These are phyloP conservation scores for Sinella curviseta DNA, from an alignment of 1,140 invertebrate genomes.

Conservation along the genomic window DNA sequence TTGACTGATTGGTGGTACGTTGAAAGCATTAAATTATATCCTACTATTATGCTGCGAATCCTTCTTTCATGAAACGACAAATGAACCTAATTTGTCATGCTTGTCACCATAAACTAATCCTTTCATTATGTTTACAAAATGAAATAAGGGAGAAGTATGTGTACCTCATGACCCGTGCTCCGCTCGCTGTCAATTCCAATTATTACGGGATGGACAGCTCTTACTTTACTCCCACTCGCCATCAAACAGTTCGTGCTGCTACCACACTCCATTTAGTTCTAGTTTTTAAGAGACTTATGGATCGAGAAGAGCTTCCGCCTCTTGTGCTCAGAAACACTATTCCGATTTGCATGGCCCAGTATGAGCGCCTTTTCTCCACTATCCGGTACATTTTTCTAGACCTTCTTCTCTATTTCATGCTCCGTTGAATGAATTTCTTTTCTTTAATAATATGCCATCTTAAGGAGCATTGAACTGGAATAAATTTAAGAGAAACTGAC, in stretches of 20 bases:
- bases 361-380: constrained; percentile 55
- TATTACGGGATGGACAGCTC: constrained; percentile 56
- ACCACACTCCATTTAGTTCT: constrained; percentile 55
- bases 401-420: neutral
- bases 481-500: neutral
- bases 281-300: constrained; percentile 56
- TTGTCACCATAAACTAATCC: neutral
- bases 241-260: constrained; percentile 56
- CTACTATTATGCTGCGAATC: neutral
- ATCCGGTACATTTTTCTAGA: constrained; percentile 54
- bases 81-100: neutral
- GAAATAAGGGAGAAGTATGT: constrained; percentile 59
- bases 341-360: constrained; percentile 57
- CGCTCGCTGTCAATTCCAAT: constrained; percentile 56
- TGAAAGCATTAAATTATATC: neutral
- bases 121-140: no score
- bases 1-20: constrained; percentile 62
- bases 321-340: constrained; percentile 57
- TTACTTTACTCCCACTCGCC: constrained; percentile 56
- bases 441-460: neutral
- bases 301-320: constrained; percentile 58
- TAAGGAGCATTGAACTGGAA: no score
- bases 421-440: no score
- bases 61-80: neutral
- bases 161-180: constrained; percentile 53